A percentile compares a stretch with the other conserved stretches of the same genome.
These are phyloP conservation scores for Gonioctena quinquepunctata DNA, from an alignment of 1,140 invertebrate genomes.

Conservation along the genomic window DNA sequence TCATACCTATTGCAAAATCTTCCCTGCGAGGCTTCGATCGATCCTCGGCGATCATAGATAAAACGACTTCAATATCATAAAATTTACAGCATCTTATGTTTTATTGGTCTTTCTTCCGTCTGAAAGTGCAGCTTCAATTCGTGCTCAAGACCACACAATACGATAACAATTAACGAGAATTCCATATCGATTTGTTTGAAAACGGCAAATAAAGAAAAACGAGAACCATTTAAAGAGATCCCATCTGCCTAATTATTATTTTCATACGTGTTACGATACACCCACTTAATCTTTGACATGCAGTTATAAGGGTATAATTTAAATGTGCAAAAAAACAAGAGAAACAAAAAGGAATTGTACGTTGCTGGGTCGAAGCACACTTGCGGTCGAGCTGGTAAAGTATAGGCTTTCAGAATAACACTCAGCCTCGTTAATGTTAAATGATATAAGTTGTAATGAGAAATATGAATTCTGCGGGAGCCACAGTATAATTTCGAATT, in stretches of 20 bases:
- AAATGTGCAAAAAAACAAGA: slow-evolving; percentile 20
- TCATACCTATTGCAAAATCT: neutral
- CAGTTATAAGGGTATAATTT: slow-evolving; percentile 25
- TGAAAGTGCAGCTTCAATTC: slow-evolving; percentile 12
- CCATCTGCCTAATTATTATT: slow-evolving; percentile 26
- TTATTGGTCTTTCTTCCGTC: slow-evolving; percentile 1
- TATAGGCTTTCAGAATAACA: slow-evolving; percentile 14
- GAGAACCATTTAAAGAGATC: slow-evolving; percentile 23
- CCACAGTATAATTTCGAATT: slow-evolving; percentile 12
- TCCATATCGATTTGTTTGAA: slow-evolving; percentile 22
- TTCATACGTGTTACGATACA: slow-evolving; percentile 24
- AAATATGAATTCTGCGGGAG: neutral
- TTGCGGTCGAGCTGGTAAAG: neutral
- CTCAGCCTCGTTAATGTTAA: slow-evolving; percentile 6
- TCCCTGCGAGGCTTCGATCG: slow-evolving; percentile 1
- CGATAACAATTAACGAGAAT: slow-evolving; percentile 25
- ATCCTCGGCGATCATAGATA: slow-evolving; percentile 9
- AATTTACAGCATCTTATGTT: slow-evolving; percentile 14
- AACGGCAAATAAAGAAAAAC: slow-evolving; percentile 22
- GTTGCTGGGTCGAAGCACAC: neutral
- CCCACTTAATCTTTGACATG: slow-evolving; percentile 26
- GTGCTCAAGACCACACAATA: slow-evolving; percentile 21
- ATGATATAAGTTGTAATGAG: slow-evolving; percentile 10
- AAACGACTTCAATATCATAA: slow-evolving; percentile 17
- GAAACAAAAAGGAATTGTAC: slow-evolving; percentile 6